Evolutionary conservation across 2,888 invertebrate species (phyloP), one percentile per base, ranked within the genome.

Genomic region (Cephus pulcher): DNA sequence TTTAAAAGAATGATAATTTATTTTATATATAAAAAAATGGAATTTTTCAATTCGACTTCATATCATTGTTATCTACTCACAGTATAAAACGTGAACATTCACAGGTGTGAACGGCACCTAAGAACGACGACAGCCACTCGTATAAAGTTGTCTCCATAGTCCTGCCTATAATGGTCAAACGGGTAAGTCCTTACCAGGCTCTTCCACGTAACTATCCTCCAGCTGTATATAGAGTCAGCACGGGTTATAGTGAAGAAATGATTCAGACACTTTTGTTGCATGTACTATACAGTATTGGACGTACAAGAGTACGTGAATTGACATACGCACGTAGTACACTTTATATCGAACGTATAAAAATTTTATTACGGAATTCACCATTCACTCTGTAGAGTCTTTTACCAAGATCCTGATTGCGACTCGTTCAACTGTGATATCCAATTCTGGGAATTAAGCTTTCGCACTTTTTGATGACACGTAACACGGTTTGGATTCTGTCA

Each of bases 361-460:
- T 56, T 56, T 56, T 9, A 56, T 56, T 9, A 56, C 15, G 23
- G 56, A 56, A 56, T 56, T 56, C 56, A 56, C 23, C 9, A 56
- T 23, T 56, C 9, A 6, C 56, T 23, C 2, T 23, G 56, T 23
- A 23, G 15, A 56, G 23, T 56, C 23, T 23, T 56, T 23, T 56
- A 23, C 23, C 23, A 75, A 82, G 85, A 85, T 85, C 86, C 88
- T 89, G 89, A 90, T 90, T 91, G 90, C 88, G 88, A 84, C 86
- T 56, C 88, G 86, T 82, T 86, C 85, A 82, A 86, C 87, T 87
- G 88, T 84, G 85, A 87, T 86, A 88, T 88, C 88, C 89, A 88
- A 90, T 90, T 90, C 87, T 85, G 83, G 86, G 89, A 89, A 91
- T 91, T 90, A 91, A 90, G 90, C 90, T 90, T 90, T 91, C 90